Evolutionary conservation across 2,113 vertebrate genomes (phyloP).

Genomic region (Danio rerio): GRCz12tu NC_133186.1:27810001-27810500

Average conservation of each 20-base stretch:
- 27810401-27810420: constrained; percentile 76
- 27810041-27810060: not conserved
- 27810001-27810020: not conserved
- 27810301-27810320: constrained; percentile 61
- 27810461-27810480: constrained; percentile 67
- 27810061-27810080: not conserved
- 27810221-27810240: constrained; percentile 63
- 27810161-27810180: constrained; percentile 61
- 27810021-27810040: not conserved
- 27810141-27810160: constrained; percentile 54
- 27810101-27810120: not conserved
- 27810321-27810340: constrained; percentile 68
- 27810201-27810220: constrained; percentile 63
- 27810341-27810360: constrained; percentile 64
- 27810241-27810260: constrained; percentile 70
- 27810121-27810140: constrained; percentile 42
- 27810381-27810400: constrained; percentile 64
- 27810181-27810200: constrained; percentile 55
- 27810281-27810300: constrained; percentile 61
- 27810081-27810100: not conserved
- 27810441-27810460: constrained; percentile 65
- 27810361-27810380: constrained; percentile 66
- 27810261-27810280: constrained; percentile 62
- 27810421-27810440: constrained; percentile 73
- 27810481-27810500: constrained; percentile 69